Base-by-base conservation (phyloP, 2,797 vertebrate species). In the Enteromius viviparus region DNA sequence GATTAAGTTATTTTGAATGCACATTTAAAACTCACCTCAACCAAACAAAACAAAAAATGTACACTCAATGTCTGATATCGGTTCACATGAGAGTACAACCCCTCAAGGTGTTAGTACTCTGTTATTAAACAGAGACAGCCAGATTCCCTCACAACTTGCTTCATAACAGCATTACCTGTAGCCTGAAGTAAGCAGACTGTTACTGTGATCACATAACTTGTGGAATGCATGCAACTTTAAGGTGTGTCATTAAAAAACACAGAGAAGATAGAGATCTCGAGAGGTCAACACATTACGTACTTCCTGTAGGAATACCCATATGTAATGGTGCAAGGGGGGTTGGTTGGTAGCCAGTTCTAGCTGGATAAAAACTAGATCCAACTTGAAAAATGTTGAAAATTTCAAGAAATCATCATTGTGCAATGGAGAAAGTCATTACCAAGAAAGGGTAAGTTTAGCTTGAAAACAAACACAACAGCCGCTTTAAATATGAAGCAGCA, bases 311-410 rank as follows among this genome's bases (percentile, higher is more conserved):
- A 42, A 53, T 51, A 3, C 1, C 4, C 21, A 29, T 81, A 12
- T 47, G 47, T 23, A 19, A 6, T 55, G n/a, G 8, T 26, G 14
- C 26, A 64, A 64, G 3, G 7, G 65, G 12, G 21, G 21, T 0
- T 15, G 10, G 34, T 47, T 75, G 42, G 15, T 29, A 76, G 23
- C 71, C 34, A 29, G 80, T 82, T 82, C 47, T 53, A 66, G 47
- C 60, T 26, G 42, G 81, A 21, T 10, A 32, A 47, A 37, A 60
- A 32, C 40, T 49, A 37, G 34, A 58, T 45, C 23, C 37, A 19
- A 75, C 69, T 32, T 2, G 29, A 64, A 10, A 64, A 21, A 10
- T 58, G 51, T 23, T n/a, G 6, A 55, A 23, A 40, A 17, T 23
- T 12, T 75, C 32, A 23, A 23, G 29, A 17, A 32, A 64, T 23